Percentiles rank a stretch among this genome's conserved stretches.
These are phyloP conservation scores for Pantherophis alleghaniensis DNA, from an alignment of 2,797 vertebrate genomes.

Conservation along the genomic window DNA sequence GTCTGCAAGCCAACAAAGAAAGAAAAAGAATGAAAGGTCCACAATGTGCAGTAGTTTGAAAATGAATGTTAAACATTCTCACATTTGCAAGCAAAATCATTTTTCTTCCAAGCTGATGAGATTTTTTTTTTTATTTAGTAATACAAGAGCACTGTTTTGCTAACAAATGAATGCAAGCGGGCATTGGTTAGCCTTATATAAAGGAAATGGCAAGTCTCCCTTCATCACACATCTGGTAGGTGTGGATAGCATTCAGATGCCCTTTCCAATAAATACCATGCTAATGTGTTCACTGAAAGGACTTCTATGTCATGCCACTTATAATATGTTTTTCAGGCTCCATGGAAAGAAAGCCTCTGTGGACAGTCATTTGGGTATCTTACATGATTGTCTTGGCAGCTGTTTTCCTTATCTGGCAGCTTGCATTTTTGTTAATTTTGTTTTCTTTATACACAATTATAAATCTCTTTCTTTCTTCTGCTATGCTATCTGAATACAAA, in stretches of 20 bases:
- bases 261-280: conserved; percentile 39
- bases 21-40: conserved; percentile 26
- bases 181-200: conserved; percentile 41
- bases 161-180: conserved; percentile 42
- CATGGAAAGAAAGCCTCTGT: conserved; percentile 32
- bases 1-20: not conserved
- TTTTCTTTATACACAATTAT: conserved; percentile 29
- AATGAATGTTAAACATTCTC: conserved; percentile 38
- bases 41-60: conserved; percentile 10
- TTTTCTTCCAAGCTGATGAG: conserved; percentile 43
- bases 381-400: conserved; percentile 38
- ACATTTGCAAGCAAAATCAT: conserved; percentile 45
- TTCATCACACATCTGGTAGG: conserved; percentile 51
- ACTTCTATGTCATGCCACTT: conserved; percentile 18
- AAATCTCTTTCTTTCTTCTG: conserved; percentile 29
- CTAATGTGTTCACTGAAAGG: conserved; percentile 32
- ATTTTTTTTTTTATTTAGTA: conserved; percentile 36
- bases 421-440: conserved; percentile 38
- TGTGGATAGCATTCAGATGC: conserved; percentile 63
- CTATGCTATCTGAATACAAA: conserved; percentile 5
- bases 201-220: conserved; percentile 53
- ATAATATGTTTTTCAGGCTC: conserved; percentile 27
- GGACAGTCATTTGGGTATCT: conserved; percentile 39
- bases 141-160: conserved; percentile 47
- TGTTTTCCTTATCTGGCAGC: conserved; percentile 37